A percentile compares a stretch with the other conserved stretches of the same genome.
These are phyloP conservation scores for Acipenser oxyrinchus DNA, from an alignment of 2,797 vertebrate genomes.

Conservation along the genomic window DNA sequence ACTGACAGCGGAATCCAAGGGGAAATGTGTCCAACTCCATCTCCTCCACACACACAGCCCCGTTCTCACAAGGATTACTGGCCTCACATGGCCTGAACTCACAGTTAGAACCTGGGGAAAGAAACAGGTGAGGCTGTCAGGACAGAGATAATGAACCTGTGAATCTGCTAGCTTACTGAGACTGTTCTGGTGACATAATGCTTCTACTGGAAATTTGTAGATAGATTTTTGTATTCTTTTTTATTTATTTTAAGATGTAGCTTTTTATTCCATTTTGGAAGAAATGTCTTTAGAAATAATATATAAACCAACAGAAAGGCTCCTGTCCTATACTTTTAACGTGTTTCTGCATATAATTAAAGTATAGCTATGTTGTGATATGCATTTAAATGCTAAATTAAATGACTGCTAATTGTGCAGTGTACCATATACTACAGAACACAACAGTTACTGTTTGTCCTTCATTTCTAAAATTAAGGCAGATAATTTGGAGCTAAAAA, in stretches of 20 bases:
- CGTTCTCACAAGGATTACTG: slow-evolving; percentile 70
- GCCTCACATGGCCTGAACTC: slow-evolving; percentile 67
- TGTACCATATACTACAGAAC: no score
- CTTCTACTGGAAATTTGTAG: not conserved
- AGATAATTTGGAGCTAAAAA: no score
- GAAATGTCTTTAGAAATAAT: no score
- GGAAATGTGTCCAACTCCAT: slow-evolving; percentile 56
- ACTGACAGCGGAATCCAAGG: slow-evolving; percentile 66
- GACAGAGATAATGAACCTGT: slow-evolving; percentile 23
- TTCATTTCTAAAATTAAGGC: no score
- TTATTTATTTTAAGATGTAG: not conserved
- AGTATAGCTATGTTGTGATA: no score
- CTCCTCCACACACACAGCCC: slow-evolving; percentile 61
- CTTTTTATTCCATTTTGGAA: no score
- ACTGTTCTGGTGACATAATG: not conserved
- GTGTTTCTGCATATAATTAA: no score
- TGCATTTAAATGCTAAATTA: no score
- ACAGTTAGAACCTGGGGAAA: slow-evolving; percentile 61
- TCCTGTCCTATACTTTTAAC: no score
- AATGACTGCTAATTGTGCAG: no score
- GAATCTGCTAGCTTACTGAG: not conserved
- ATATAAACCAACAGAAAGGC: no score
- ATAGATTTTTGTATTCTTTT: not conserved
- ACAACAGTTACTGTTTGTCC: no score
- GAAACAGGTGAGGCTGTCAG: slow-evolving; percentile 25